Percentiles rank a stretch among this genome's conserved stretches.
Evolutionary conservation across 2,888 invertebrate species (phyloP).

Genomic region (Boloria euphrosyne): DNA sequence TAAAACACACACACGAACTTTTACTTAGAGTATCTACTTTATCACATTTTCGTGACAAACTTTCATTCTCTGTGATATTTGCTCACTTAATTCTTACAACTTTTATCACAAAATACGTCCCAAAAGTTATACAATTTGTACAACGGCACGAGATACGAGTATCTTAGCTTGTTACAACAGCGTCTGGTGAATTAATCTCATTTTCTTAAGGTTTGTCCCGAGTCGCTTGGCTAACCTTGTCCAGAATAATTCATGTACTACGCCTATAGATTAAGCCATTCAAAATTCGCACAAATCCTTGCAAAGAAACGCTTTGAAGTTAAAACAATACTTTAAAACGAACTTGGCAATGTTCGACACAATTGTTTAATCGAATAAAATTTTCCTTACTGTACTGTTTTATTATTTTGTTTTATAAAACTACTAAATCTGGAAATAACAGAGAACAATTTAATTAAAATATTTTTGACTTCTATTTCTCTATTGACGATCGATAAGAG

Average conservation of each 20-base stretch:
- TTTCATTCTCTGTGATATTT: slow-evolving; percentile 15
- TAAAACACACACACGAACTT: too few relatives aligned
- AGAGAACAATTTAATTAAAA: too few relatives aligned
- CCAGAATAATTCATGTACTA: slow-evolving; percentile 12
- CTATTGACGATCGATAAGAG: too few relatives aligned
- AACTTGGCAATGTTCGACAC: slow-evolving; percentile 5
- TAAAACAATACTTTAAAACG: slow-evolving; percentile 14
- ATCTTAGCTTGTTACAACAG: slow-evolving; percentile 42
- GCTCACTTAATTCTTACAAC: slow-evolving; percentile 8
- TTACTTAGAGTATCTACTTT: too few relatives aligned
- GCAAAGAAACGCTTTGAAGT: slow-evolving; percentile 1
- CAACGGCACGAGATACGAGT: slow-evolving; percentile 21
- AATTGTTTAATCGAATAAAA: slow-evolving; percentile 5
- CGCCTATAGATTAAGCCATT: slow-evolving; percentile 19
- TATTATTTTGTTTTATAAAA: background rate
- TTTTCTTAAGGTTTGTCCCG: slow-evolving; percentile 34
- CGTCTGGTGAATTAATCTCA: slow-evolving; percentile 45
- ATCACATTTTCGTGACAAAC: background rate
- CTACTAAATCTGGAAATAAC: too few relatives aligned
- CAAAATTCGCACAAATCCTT: slow-evolving; percentile 8
- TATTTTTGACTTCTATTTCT: too few relatives aligned
- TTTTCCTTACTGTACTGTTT: background rate
- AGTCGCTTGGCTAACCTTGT: slow-evolving; percentile 21
- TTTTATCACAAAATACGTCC: slow-evolving; percentile 22
- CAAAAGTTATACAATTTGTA: slow-evolving; percentile 28